These are phyloP conservation scores for Rotaria magnacalcarata DNA, from an alignment of 2,888 invertebrate species.

Conservation along the genomic window DNA sequence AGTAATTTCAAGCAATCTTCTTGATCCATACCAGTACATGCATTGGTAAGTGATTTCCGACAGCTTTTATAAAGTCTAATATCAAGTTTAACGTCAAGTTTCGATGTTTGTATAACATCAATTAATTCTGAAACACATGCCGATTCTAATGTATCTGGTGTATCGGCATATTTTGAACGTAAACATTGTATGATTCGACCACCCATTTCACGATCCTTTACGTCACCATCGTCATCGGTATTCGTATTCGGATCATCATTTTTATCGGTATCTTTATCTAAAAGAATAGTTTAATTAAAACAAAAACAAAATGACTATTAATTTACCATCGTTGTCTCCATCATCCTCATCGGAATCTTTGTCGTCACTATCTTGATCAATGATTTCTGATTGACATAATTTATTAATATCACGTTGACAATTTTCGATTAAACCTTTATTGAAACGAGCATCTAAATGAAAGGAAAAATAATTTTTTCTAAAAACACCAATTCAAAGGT, in stretches of 20 bases:
- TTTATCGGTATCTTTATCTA: background rate
- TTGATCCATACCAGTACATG: conserved; percentile 38
- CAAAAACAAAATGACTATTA: too few species aligned
- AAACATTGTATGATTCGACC: conserved; percentile 18
- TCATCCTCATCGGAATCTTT: background rate
- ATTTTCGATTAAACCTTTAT: background rate
- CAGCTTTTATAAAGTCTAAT: conserved; percentile 14
- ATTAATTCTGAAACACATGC: conserved; percentile 19
- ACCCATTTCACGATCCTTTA: background rate
- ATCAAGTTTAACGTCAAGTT: conserved; percentile 3
- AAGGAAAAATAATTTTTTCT: too few species aligned
- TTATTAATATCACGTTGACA: background rate
- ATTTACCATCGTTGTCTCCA: too few species aligned
- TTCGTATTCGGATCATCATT: background rate
- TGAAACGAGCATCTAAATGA: conserved; percentile 29
- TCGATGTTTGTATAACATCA: conserved; percentile 21
- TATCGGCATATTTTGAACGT: conserved; percentile 1
- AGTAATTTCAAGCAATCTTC: conserved; percentile 43
- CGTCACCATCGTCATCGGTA: background rate
- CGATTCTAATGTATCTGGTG: background rate
- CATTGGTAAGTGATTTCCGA: conserved; percentile 1
- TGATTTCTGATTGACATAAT: background rate
- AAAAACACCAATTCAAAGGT: too few species aligned
- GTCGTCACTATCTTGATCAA: background rate
- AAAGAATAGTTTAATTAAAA: background rate